Conservation (phyloP, 1,140 invertebrate species). For the Apis laboriosa region DNA sequence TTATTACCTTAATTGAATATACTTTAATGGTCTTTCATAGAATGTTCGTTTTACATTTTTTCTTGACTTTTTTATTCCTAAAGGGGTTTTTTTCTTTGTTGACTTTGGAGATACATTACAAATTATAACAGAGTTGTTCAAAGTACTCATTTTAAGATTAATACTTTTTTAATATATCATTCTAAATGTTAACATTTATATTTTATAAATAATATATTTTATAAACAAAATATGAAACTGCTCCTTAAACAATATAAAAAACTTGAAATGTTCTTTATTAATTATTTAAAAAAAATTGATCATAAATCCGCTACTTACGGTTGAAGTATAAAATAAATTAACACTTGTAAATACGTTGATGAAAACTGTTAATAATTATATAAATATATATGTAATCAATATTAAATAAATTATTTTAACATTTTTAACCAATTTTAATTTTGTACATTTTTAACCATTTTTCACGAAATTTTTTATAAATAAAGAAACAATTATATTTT, state of each 20-base stretch:
- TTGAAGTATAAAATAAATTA: not conserved
- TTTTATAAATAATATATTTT: no score
- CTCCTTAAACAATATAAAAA: no score
- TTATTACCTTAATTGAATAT: conserved; percentile 37
- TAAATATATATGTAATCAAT: not conserved
- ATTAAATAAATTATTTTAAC: not conserved
- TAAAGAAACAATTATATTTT: not conserved
- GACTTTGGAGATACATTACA: not conserved
- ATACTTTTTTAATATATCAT: not conserved
- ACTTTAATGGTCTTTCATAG: conserved; percentile 35
- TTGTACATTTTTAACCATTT: not conserved
- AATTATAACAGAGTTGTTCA: conserved; percentile 36
- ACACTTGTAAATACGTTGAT: not conserved
- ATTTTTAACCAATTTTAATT: not conserved
- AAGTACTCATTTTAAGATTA: conserved; percentile 9
- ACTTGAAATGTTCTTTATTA: not conserved
- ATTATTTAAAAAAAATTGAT: not conserved
- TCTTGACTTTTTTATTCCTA: not conserved
- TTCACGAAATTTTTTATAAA: not conserved
- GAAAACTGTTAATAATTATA: not conserved
- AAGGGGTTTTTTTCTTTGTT: not conserved
- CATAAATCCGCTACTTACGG: not conserved
- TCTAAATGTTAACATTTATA: not conserved
- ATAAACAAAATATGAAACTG: not conserved
- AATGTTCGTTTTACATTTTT: not conserved